Base-by-base conservation (phyloP, 2,888 invertebrate genomes). In the Troilus luridus region DNA sequence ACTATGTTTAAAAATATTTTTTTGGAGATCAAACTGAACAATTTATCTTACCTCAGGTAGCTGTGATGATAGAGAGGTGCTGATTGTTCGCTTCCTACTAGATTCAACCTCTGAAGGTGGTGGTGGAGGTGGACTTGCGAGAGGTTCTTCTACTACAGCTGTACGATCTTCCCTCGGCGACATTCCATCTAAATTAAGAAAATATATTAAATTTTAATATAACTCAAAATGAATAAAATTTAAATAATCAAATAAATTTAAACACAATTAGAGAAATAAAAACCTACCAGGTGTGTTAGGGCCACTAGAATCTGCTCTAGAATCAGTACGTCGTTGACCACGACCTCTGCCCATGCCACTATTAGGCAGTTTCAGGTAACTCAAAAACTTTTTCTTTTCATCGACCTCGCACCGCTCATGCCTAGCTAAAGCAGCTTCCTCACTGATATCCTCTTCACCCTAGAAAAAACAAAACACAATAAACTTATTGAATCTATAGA, bases 401-500 rank as follows among this genome's bases (percentile, higher is more conserved):
- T 97, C 97, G 19, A 95, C 94, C 94, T 98, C 98, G 92, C 96
- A 96, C 92, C 96, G 96, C 89, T 96, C 95, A 94, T 99, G 99
- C 6, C 98, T 96, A 81, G 95, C 94, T 8, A 95, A 94, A 93
- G 97, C 96, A 0, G 96, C 95, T 92, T 96, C 96, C 92, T 98
- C 98, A 0, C 97, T 96, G 92, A 97, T 95, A 94, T 98, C 98
- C 94, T 98, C 98, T 90, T 95, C 95, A 91, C 88, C 89, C 91
- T 91, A 58, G 12, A 24, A 67, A 67, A 24, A 1, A 90, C 85
- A 77, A 85, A 19, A 2, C 91, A 88, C 88, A 56, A 72, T 59
- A 14, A 27, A 41, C 9, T 41, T 41, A 41, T 24, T 27, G 24
- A 67, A 67, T 67, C 67, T 67, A 67, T 11, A 67, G 11, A 67